These are phyloP conservation scores for Nebria ingens DNA, from an alignment of 1,140 invertebrate genomes.

Conservation along the genomic window DNA sequence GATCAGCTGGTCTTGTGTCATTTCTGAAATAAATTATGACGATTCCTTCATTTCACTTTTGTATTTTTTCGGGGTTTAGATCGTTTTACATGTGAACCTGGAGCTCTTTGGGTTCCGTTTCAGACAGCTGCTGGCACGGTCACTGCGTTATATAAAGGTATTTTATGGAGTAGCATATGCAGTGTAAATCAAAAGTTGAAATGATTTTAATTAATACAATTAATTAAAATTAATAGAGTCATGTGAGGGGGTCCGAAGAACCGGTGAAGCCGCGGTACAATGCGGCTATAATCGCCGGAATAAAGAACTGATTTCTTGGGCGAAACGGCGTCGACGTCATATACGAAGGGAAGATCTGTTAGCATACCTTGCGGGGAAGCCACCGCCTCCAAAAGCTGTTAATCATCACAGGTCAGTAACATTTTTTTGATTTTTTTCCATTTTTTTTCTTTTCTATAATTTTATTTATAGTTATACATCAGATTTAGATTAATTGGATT, in stretches of 20 bases:
- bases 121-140: constrained; percentile 72
- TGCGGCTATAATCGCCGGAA: constrained; percentile 62
- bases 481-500: too few relatives aligned
- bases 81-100: constrained; percentile 42
- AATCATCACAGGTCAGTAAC: constrained; percentile 28
- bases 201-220: constrained; percentile 3
- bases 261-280: constrained; percentile 59
- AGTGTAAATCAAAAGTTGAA: not conserved
- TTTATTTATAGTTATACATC: not conserved
- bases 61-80: constrained; percentile 19
- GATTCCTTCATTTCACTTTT: constrained; percentile 15
- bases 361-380: constrained; percentile 67
- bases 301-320: constrained; percentile 69
- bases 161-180: too few relatives aligned
- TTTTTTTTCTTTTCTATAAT: constrained; percentile 10
- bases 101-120: constrained; percentile 67
- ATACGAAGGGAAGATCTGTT: constrained; percentile 68
- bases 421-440: constrained; percentile 11
- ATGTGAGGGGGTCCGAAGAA: constrained; percentile 56
- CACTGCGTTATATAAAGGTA: constrained; percentile 71
- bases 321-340: constrained; percentile 54
- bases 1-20: constrained; percentile 7
- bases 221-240: constrained; percentile 48
- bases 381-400: constrained; percentile 46
- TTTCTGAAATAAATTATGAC: constrained; percentile 5